These are phyloP conservation scores for Schizotus pectinicornis DNA, from an alignment of 2,888 invertebrate genomes.

Conservation along the genomic window DNA sequence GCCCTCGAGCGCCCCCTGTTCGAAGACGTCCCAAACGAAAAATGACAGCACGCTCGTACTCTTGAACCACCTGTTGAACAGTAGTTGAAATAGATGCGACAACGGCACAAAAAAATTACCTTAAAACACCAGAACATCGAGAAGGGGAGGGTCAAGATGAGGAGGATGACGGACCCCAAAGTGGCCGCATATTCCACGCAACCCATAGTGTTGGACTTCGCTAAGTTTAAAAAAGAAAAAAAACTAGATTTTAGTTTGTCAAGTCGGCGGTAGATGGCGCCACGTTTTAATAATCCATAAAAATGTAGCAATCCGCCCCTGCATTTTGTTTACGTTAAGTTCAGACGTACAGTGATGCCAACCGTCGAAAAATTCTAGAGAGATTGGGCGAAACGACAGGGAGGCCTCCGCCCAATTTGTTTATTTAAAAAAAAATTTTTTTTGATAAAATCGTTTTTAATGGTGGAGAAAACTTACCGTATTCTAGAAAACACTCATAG, in stretches of 20 bases:
- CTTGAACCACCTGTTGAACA: slow-evolving; percentile 73
- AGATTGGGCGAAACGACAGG: not conserved
- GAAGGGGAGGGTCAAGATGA: slow-evolving; percentile 81
- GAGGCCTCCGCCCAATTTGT: not conserved
- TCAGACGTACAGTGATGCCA: no score
- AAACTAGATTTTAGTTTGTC: not conserved
- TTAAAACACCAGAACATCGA: slow-evolving; percentile 86
- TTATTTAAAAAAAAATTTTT: not conserved
- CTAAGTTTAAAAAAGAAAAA: no score
- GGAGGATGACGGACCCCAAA: slow-evolving; percentile 71
- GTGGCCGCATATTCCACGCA: slow-evolving; percentile 79
- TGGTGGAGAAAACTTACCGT: slow-evolving; percentile 65
- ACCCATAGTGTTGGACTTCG: slow-evolving; percentile 68
- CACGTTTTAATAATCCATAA: no score
- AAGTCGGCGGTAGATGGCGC: not conserved
- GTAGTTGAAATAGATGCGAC: not conserved
- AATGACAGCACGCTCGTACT: slow-evolving; percentile 88
- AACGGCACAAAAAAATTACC: slow-evolving; percentile 57
- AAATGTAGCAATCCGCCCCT: no score
- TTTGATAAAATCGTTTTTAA: no score
- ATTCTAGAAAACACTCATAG: slow-evolving; percentile 73
- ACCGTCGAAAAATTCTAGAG: no score
- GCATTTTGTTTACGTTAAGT: no score
- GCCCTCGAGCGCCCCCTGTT: slow-evolving; percentile 79
- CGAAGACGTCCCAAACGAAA: slow-evolving; percentile 83